Evolutionary conservation across 2,113 vertebrate genomes (phyloP), one percentile per base, ranked within the genome.

Genomic region (Montifringilla adamsi): DNA sequence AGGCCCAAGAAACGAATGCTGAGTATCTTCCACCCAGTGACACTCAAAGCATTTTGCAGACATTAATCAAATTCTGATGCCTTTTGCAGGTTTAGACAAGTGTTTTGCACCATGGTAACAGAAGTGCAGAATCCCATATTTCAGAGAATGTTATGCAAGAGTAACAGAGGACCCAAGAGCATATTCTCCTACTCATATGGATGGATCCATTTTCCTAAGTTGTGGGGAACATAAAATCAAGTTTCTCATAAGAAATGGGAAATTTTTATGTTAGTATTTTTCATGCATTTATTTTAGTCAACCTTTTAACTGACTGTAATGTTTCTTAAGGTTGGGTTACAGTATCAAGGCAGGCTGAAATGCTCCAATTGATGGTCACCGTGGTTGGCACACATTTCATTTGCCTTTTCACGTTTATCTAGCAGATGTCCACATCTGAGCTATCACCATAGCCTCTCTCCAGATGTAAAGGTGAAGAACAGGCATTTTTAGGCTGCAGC

Each of bases 31-130:
- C 58, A 43, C 58, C 4, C 27, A 26, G 43, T 14, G 59, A 88
- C 79, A 87, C 44, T 79, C 69, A 69, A 80, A 93, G 35, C 11
- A n/a, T 64, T 90, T 47, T 47, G 30, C n/a, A 46, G 75, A 49
- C 37, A 76, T 87, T 73, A 73, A 80, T 56, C 35, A 43, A 80
- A 23, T 88, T 91, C 59, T 80, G 37, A 59, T 89, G 78, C 84
- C 75, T 75, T 30, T 63, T 6, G 3, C 66, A 93, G 62, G 28
- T 30, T 79, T 84, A 79, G n/a, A 84, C n/a, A 83, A 95, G 63
- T 63, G 87, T 95, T 95, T 94, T 93, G 84, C 31, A 55, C 84
- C 82, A 90, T 95, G 87, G 82, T 63, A 95, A 94, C 93, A 91
- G 67, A 77, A 90, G 60, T 62, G 63, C 35, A 83, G 63, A 88